Conservation (phyloP, 1,140 invertebrate species). For the Lanistes nyassanus region DNA sequence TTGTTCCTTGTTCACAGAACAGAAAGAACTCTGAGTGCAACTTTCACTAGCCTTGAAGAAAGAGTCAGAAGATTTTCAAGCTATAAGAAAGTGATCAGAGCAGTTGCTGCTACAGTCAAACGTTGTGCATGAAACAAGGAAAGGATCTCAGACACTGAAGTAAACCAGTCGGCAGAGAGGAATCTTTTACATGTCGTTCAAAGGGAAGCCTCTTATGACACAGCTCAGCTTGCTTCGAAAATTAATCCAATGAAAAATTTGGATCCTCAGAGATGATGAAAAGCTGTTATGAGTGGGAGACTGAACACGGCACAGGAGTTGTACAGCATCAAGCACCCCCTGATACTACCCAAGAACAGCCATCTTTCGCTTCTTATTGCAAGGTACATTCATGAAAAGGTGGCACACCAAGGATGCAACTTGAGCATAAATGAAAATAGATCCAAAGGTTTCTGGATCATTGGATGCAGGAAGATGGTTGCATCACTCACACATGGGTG, state of each 20-base stretch:
- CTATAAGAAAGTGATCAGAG: too few species aligned
- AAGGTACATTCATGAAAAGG: conserved; percentile 21
- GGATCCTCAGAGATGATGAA: background rate
- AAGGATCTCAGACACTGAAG: background rate
- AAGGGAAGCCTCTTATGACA: background rate
- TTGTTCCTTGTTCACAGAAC: too few species aligned
- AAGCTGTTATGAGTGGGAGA: background rate
- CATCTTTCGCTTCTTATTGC: conserved; percentile 1
- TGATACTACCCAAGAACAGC: conserved; percentile 5
- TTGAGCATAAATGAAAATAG: conserved; percentile 29
- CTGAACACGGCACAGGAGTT: background rate
- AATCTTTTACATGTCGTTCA: background rate
- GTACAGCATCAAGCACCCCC: background rate
- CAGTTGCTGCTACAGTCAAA: background rate
- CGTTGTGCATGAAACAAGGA: background rate
- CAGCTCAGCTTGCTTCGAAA: background rate
- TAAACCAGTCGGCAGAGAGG: background rate
- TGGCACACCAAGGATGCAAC: conserved; percentile 33
- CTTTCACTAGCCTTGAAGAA: conserved; percentile 10
- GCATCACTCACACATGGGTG: too few species aligned
- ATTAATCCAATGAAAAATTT: background rate
- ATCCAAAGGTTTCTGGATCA: conserved; percentile 27
- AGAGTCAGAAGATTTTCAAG: too few species aligned
- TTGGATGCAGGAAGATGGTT: conserved; percentile 15
- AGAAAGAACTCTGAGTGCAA: background rate